Evolutionary conservation across 2,888 invertebrate genomes (phyloP), one percentile per base, ranked within the genome.

Genomic region (Dusona sp.): DNA sequence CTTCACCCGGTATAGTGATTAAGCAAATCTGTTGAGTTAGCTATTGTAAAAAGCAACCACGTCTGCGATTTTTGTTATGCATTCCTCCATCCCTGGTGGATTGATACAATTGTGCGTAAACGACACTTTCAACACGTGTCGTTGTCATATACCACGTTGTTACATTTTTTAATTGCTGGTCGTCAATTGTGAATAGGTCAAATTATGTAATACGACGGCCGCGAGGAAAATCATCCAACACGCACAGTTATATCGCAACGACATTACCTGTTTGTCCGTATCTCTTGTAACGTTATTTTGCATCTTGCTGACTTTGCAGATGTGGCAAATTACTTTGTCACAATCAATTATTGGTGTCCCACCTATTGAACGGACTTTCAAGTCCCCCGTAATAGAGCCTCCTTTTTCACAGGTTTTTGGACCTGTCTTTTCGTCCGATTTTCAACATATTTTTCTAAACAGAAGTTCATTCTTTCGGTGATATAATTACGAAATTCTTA

Each of bases 181-280:
- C 80, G 73, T 74, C 78, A 74, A 81, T 61, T 74, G 42, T 81
- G 72, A 90, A 88, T 89, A 81, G 90, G 90, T 90, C 90, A 85
- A 84, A 68, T 90, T 89, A 90, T 90, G 89, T 88, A 90, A 90
- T 70, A 29, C 45, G 61, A 87, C 86, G 45, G 64, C 78, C 89
- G 73, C 78, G 48, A 36, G 75, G 67, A 67, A 67, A 65, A 65
- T 19, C 64, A 65, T 19, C 36, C 54, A 65, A 48, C 45, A 4
- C 4, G 48, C 29, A 48, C 16, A 29, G 33, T 29, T 65, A 65
- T 65, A 77, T 64, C 42, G 74, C 64, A 38, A 64, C 75, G 33
- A 65, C 65, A 48, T 57, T 48, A 68, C 45, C 54, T 65, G 51
- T 75, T 57, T 61, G n/a, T 29, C 25, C 25, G 57, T 67, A 67